Conservation (phyloP, 1,140 invertebrate genomes). For the Lepeophtheirus salmonis region DNA sequence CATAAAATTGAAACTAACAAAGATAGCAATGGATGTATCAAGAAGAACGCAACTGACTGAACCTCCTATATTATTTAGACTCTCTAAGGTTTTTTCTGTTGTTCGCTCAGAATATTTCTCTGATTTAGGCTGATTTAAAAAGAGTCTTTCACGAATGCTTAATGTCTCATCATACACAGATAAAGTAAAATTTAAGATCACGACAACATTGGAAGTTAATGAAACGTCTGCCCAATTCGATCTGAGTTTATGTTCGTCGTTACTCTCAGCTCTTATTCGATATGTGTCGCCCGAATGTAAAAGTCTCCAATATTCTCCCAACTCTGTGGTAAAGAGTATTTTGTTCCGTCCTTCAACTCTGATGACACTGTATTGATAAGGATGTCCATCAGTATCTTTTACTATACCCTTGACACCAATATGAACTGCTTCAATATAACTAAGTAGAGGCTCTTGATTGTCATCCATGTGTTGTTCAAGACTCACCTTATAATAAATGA, state of each 20-base stretch:
- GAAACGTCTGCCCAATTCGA: background rate
- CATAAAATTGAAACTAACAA: too few relatives aligned
- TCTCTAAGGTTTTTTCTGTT: too few relatives aligned
- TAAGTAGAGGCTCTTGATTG: slow-evolving; percentile 62
- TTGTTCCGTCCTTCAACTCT: slow-evolving; percentile 43
- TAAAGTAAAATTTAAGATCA: background rate
- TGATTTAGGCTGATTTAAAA: too few relatives aligned
- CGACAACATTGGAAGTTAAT: background rate
- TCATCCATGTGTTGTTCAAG: slow-evolving; percentile 62
- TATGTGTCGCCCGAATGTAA: slow-evolving; percentile 46
- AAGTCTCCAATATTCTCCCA: slow-evolving; percentile 69
- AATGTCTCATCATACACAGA: background rate
- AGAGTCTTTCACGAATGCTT: background rate
- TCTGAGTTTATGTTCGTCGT: background rate
- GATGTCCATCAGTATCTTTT: slow-evolving; percentile 31
- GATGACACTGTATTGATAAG: slow-evolving; percentile 50
- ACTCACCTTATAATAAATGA: too few relatives aligned
- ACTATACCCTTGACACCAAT: slow-evolving; percentile 57
- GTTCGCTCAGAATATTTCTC: too few relatives aligned
- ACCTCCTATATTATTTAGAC: too few relatives aligned
- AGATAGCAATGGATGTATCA: too few relatives aligned
- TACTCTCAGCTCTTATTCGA: background rate
- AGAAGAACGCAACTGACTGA: too few relatives aligned
- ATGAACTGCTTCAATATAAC: slow-evolving; percentile 65
- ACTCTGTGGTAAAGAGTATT: slow-evolving; percentile 43